These are phyloP conservation scores for Silvanus unidentatus DNA, from an alignment of 2,888 invertebrate species.

Conservation along the genomic window DNA sequence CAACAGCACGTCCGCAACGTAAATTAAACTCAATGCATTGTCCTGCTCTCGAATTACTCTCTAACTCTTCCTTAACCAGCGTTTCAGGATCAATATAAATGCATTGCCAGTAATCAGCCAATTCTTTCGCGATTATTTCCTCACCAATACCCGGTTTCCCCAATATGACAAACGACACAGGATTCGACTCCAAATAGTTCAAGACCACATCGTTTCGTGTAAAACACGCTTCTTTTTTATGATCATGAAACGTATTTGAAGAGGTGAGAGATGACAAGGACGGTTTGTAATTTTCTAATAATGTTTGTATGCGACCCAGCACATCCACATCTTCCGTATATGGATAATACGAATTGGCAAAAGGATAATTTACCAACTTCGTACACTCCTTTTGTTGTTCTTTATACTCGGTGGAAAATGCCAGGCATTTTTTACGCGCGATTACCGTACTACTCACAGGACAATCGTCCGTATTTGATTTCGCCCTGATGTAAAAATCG, in stretches of 20 bases:
- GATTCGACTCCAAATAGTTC: constrained; percentile 48
- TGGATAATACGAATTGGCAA: constrained; percentile 44
- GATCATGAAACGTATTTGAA: not conserved
- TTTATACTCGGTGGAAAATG: not conserved
- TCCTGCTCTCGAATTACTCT: constrained; percentile 52
- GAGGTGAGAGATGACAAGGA: not conserved
- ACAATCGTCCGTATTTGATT: too few relatives aligned
- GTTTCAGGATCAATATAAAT: constrained; percentile 54
- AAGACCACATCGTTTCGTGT: constrained; percentile 49
- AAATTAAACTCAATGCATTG: constrained; percentile 55
- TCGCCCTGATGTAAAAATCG: not conserved
- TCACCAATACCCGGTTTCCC: constrained; percentile 56
- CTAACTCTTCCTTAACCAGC: constrained; percentile 54
- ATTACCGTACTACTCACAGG: too few relatives aligned
- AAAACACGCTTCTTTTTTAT: not conserved
- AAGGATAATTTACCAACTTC: constrained; percentile 33
- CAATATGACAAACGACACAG: constrained; percentile 55
- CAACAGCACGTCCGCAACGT: constrained; percentile 49
- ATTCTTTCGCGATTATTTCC: constrained; percentile 50
- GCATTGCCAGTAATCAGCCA: constrained; percentile 55
- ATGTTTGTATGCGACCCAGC: constrained; percentile 38
- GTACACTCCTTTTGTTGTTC: not conserved
- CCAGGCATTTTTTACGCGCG: too few relatives aligned
- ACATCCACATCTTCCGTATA: constrained; percentile 46
- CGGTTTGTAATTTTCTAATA: constrained; percentile 24